Evolutionary conservation across 2,797 vertebrate genomes (phyloP).

Genomic region (Anabacerthia variegaticeps): DNA sequence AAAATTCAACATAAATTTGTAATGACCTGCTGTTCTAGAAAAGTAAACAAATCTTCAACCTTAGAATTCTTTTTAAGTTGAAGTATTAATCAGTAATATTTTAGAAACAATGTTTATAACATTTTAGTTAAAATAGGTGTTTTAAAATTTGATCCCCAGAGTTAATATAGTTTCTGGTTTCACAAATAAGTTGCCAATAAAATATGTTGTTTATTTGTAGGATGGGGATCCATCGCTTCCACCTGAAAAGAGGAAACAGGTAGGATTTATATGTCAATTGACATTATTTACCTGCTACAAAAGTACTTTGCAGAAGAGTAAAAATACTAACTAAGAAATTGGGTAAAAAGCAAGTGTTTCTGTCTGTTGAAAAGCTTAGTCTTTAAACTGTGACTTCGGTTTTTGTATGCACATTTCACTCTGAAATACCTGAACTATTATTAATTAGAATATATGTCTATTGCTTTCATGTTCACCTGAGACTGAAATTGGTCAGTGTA

Average conservation of each 20-base stretch:
- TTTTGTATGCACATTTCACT: not conserved
- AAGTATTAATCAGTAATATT: not conserved
- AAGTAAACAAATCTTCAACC: slow-evolving; percentile 14
- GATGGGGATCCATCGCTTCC: slow-evolving; percentile 93
- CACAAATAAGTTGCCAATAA: not conserved
- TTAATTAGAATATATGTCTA: slow-evolving; percentile 6
- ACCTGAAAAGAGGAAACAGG: slow-evolving; percentile 96
- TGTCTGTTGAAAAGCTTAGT: not conserved
- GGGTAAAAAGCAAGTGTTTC: not conserved
- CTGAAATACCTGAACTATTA: not conserved
- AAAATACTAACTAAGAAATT: not conserved
- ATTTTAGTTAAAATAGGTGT: not conserved
- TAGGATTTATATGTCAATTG: slow-evolving; percentile 66
- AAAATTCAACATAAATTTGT: slow-evolving; percentile 39
- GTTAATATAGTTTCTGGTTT: not conserved
- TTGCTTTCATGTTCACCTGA: not conserved
- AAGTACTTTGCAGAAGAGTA: not conserved
- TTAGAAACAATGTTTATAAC: not conserved
- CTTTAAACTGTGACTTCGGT: not conserved
- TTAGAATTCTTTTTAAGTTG: not conserved
- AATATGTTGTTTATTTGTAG: slow-evolving; percentile 74
- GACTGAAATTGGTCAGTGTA: not conserved
- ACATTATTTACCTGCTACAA: not conserved
- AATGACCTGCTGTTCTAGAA: slow-evolving; percentile 29
- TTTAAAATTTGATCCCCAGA: not conserved